Base-by-base conservation (phyloP, 2,888 invertebrate species). In the Tetragonisca angustula region DNA sequence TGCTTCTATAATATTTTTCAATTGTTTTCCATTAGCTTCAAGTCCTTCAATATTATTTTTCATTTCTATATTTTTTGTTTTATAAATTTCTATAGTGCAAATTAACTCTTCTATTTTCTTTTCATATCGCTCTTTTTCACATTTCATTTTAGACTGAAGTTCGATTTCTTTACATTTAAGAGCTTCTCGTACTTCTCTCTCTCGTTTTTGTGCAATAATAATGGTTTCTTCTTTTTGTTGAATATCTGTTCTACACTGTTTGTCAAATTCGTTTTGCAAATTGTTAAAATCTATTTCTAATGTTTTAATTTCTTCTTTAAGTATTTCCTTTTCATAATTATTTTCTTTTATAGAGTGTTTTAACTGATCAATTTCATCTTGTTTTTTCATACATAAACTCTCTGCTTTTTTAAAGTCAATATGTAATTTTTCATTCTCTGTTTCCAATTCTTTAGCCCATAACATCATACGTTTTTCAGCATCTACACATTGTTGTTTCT, bases 1-100 rank as follows among this genome's bases (percentile, higher is more conserved):
- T 49, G 90, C 76, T 17, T 92, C 91, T 4, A 93, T 89, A 21
- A 90, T 95, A 88, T 84, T 95, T 89, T 90, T 95, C 92, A 79
- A 77, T 71, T 86, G 94, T 88, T 87, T 94, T 43, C 93, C 91
- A 54, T 91, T 93, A 0, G 83, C 87, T 79, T 92, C 91, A 9
- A 92, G 85, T 17, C 90, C 91, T 79, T 94, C 93, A 24, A 94
- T 71, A 21, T 83, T 93, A 49, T 72, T 88, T 50, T 84, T 87
- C n/a, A 94, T 75, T 50, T 94, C 94, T 49, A 90, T 79, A 69
- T 91, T 94, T 17, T 90, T 90, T 0, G 90, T 92, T 82, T 91
- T 93, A 4, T 90, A 87, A 0, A 67, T 81, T 77, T 94, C 92
- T 17, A 92, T 71, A 4, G 85, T 87, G 4, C 69, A 84, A 11